phyloP scores from a whole-genome alignment of 1,140 invertebrate genomes.

The Diplogasteroides magnus region DNA sequence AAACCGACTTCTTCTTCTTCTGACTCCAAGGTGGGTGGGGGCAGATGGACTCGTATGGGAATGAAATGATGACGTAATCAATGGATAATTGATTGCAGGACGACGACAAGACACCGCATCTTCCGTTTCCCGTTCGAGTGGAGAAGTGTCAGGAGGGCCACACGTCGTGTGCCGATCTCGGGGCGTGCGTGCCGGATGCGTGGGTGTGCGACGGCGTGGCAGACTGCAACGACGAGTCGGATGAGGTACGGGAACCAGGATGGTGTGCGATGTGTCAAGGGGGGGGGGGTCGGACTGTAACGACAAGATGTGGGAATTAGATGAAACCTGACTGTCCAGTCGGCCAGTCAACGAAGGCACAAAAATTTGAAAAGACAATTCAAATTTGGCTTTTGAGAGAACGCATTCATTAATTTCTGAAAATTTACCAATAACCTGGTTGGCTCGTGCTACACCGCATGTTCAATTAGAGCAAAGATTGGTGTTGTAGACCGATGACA shows the following conservation, averaged over 20 bases:
- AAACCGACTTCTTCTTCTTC: no score
- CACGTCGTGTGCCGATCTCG: neutral
- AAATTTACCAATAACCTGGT: no score
- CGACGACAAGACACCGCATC: neutral
- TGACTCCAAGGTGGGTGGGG: neutral
- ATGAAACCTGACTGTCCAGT: constrained; percentile 5
- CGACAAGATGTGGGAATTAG: neutral
- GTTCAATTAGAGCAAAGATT: no score
- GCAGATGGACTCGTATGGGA: constrained; percentile 1
- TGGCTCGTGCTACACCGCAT: no score
- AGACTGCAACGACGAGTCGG: constrained; percentile 22
- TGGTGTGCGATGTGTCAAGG: neutral
- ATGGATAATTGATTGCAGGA: neutral
- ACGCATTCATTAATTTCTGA: neutral
- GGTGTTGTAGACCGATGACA: no score
- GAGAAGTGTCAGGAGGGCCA: no score
- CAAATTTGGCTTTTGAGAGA: neutral
- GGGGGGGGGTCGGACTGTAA: constrained; percentile 4
- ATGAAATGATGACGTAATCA: neutral
- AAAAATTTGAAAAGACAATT: neutral
- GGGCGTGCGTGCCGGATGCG: constrained; percentile 17
- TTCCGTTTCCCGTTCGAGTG: constrained; percentile 2
- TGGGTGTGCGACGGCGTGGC: constrained; percentile 20
- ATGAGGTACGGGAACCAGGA: constrained; percentile 11
- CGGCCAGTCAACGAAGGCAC: neutral